A percentile compares a stretch with the other conserved stretches of the same genome.
These are phyloP conservation scores for Globia sparganii DNA, from an alignment of 2,888 invertebrate genomes.

Conservation along the genomic window DNA sequence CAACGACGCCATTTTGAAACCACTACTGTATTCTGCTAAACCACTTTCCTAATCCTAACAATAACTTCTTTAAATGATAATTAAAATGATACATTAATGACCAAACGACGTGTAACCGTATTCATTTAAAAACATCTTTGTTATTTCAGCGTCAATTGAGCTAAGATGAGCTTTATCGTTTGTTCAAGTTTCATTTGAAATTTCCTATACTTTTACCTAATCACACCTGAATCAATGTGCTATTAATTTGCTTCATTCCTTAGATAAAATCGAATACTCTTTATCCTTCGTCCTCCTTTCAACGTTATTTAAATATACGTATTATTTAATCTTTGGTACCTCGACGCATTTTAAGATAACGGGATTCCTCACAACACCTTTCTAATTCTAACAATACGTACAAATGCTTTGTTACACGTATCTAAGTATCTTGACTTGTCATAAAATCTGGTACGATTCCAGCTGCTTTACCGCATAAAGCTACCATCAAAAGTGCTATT, in stretches of 20 bases:
- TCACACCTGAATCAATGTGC: background rate
- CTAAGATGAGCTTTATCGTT: background rate
- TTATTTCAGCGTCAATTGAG: background rate
- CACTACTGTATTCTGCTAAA: background rate
- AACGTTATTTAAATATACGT: background rate
- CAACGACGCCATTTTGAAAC: background rate
- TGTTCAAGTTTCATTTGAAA: constrained; percentile 2
- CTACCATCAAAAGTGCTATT: background rate
- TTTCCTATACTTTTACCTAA: background rate
- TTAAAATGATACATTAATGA: no score
- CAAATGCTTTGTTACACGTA: constrained; percentile 18
- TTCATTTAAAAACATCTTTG: background rate
- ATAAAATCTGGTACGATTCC: background rate
- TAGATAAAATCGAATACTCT: background rate
- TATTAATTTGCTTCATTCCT: background rate
- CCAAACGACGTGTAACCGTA: background rate
- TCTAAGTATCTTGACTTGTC: background rate
- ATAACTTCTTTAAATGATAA: background rate
- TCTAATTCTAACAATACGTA: constrained; percentile 16
- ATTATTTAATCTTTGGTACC: background rate
- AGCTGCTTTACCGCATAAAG: background rate
- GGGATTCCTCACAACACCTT: constrained; percentile 13
- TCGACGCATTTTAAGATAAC: constrained; percentile 7
- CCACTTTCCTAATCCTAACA: background rate
- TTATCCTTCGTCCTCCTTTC: background rate